Conservation (phyloP, 2,113 vertebrate species). For the Oriolus oriolus region DNA sequence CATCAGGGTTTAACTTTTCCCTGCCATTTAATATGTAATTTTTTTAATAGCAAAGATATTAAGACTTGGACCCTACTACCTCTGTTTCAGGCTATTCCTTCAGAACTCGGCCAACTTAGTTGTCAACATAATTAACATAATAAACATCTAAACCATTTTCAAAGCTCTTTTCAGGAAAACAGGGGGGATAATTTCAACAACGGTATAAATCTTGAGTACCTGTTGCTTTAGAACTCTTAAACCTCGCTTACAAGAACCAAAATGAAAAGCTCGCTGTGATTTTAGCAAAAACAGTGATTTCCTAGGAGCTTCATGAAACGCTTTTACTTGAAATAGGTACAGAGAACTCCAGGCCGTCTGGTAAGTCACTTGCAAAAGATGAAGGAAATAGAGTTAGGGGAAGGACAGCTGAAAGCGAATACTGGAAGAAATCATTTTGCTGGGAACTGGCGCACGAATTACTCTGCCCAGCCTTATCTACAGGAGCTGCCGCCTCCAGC, state of each 20-base stretch:
- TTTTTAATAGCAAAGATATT: neutral
- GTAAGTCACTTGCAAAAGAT: neutral
- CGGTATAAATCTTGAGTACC: rapidly evolving
- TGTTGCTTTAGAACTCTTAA: neutral
- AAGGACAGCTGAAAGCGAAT: neutral
- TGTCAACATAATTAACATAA: neutral
- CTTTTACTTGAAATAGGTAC: rapidly evolving
- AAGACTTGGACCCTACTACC: neutral
- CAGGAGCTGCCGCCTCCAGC: neutral
- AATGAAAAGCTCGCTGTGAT: rapidly evolving
- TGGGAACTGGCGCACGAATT: rapidly evolving
- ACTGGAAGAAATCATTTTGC: neutral
- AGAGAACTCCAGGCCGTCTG: no score
- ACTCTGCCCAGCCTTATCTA: rapidly evolving
- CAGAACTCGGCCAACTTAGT: neutral
- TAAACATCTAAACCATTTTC: neutral
- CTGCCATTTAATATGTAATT: rapidly evolving
- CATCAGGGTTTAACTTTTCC: neutral
- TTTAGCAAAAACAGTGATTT: neutral
- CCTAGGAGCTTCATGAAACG: neutral
- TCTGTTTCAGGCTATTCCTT: neutral
- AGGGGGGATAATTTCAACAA: neutral
- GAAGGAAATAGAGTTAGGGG: rapidly evolving
- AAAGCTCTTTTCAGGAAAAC: neutral
- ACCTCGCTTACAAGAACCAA: neutral